phyloP scores from a whole-genome alignment of 2,888 invertebrate species.

The Lepidocyrtoides sp. region DNA sequence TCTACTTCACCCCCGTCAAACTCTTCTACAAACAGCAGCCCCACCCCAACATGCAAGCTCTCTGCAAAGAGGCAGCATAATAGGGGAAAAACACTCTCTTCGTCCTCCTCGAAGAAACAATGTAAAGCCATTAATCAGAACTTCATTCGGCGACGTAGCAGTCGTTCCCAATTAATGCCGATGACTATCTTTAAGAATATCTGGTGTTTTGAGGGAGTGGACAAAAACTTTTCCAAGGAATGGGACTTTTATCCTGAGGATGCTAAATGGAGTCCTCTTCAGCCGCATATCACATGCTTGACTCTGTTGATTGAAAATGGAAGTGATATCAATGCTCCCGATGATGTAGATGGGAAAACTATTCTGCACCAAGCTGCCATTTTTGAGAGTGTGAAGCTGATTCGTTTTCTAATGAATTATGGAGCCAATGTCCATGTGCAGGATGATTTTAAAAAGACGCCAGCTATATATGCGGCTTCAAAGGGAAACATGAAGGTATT shows the following conservation, averaged over 20 bases:
- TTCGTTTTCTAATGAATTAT: not conserved
- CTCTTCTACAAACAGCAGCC: not conserved
- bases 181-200: conserved; percentile 9
- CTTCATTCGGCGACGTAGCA: not conserved
- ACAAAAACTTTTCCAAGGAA: not conserved
- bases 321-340: not conserved
- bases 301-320: not conserved
- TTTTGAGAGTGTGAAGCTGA: not conserved
- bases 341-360: not conserved
- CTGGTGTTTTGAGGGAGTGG: conserved; percentile 39
- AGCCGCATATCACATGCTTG: conserved; percentile 4
- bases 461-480: not conserved
- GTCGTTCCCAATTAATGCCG: not conserved
- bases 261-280: not conserved
- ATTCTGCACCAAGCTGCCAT: conserved; percentile 26
- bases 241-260: conserved; percentile 3
- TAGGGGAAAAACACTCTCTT: too few relatives aligned
- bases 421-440: conserved; percentile 2
- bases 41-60: not conserved
- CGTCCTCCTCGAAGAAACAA: conserved; percentile 6
- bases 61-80: not conserved
- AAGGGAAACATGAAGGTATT: not conserved
- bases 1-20: not conserved
- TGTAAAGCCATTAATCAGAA: not conserved
- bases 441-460: conserved; percentile 8